Evolutionary conservation across 2,888 invertebrate species (phyloP).

Genomic region (Halictus ligatus): DNA sequence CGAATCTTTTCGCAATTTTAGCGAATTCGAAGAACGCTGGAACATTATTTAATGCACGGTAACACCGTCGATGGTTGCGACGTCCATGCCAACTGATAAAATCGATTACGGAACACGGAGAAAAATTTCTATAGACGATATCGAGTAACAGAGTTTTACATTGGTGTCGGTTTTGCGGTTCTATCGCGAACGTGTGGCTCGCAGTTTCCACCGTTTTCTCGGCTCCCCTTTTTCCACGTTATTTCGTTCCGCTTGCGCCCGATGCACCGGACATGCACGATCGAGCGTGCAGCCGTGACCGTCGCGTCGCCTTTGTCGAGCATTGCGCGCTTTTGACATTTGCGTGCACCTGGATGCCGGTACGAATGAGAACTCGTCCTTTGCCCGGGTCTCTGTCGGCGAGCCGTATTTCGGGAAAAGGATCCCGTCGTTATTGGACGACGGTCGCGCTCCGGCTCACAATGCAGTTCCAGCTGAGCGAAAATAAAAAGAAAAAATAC

Average conservation of each 20-base stretch:
- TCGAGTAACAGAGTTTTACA: background rate
- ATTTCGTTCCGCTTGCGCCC: constrained; percentile 37
- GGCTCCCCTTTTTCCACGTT: background rate
- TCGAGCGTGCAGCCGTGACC: constrained; percentile 48
- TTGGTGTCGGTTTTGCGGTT: background rate
- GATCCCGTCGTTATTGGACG: background rate
- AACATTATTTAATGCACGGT: too few species aligned
- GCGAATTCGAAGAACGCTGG: too few species aligned
- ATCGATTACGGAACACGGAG: background rate
- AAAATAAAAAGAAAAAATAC: background rate
- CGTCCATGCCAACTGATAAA: too few species aligned
- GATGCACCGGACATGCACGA: constrained; percentile 44
- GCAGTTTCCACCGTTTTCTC: background rate
- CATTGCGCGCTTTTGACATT: constrained; percentile 24
- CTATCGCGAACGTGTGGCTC: background rate
- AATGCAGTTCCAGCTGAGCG: background rate
- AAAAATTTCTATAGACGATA: background rate
- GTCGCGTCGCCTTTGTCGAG: constrained; percentile 14
- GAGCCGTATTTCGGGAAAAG: constrained; percentile 6
- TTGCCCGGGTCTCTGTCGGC: background rate
- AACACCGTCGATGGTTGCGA: too few species aligned
- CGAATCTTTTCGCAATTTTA: too few species aligned
- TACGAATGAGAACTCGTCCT: constrained; percentile 13
- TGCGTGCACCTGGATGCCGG: background rate
- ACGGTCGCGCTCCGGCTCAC: background rate